Conservation (phyloP, 2,797 vertebrate species). For the Botia kubotai region DNA sequence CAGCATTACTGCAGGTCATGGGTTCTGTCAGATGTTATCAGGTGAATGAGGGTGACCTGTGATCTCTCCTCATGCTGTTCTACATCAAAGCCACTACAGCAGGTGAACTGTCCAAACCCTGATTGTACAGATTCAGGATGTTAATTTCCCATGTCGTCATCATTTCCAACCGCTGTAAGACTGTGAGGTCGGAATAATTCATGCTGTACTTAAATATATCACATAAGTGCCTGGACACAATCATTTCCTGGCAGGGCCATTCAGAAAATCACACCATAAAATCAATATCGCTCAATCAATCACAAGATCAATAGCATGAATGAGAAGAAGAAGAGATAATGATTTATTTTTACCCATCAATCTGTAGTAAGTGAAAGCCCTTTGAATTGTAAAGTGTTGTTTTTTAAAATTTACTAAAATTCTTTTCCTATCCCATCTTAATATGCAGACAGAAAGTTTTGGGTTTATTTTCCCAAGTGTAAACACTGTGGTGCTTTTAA, state of each 20-base stretch:
- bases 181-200: background rate
- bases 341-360: background rate
- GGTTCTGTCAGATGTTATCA: slow-evolving; percentile 7
- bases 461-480: background rate
- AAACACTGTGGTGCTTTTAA: too few relatives aligned
- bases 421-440: background rate
- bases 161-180: background rate
- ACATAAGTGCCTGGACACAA: background rate
- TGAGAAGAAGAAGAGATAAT: background rate
- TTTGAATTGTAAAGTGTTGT: background rate
- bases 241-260: background rate
- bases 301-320: too few relatives aligned
- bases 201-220: background rate
- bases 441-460: background rate
- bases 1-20: background rate
- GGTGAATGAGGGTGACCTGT: slow-evolving; percentile 4
- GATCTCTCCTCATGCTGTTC: background rate
- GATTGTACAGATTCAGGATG: slow-evolving; percentile 4
- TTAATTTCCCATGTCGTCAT: background rate
- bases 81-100: slow-evolving; percentile 18
- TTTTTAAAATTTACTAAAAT: background rate
- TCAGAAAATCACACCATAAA: slow-evolving; percentile 14
- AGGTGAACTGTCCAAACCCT: background rate
- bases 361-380: background rate
- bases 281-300: background rate